Evolutionary conservation across 2,888 invertebrate genomes (phyloP).

Genomic region (Villa cingulata): DNA sequence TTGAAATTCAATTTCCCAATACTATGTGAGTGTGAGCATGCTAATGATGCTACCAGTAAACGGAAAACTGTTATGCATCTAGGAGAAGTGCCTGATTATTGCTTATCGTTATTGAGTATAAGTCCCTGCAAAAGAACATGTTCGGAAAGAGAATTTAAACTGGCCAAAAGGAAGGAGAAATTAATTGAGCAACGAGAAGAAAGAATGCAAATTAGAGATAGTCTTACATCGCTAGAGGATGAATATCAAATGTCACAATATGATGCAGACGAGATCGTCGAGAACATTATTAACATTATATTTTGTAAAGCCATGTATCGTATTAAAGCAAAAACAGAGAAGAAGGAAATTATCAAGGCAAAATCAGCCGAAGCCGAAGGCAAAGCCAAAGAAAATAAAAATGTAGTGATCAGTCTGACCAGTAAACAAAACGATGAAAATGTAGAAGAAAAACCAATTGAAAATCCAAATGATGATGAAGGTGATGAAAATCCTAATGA

Average conservation of each 20-base stretch:
- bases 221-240: constrained; percentile 25
- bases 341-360: constrained; percentile 21
- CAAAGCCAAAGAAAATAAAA: too few relatives aligned
- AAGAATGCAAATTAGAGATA: constrained; percentile 15
- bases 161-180: constrained; percentile 9
- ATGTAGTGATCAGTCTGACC: too few relatives aligned
- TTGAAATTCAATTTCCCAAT: constrained; percentile 3
- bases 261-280: constrained; percentile 22
- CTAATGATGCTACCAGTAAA: neutral
- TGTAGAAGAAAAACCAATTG: too few relatives aligned
- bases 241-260: constrained; percentile 20
- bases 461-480: too few relatives aligned
- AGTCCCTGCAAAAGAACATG: constrained; percentile 15
- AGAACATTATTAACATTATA: constrained; percentile 19
- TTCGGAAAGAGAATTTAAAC: constrained; percentile 11
- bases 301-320: constrained; percentile 17
- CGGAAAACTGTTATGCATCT: neutral
- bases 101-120: constrained; percentile 15
- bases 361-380: too few relatives aligned
- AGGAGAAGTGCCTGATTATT: constrained; percentile 2
- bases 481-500: constrained; percentile 30
- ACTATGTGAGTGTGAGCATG: neutral
- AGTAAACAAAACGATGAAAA: too few relatives aligned
- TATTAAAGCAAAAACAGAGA: constrained; percentile 9
- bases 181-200: constrained; percentile 7